A percentile compares a stretch with the other conserved stretches of the same genome.
These are phyloP conservation scores for Ctenochaetus hawaiiensis DNA, from an alignment of 2,797 vertebrate genomes.

Conservation along the genomic window DNA sequence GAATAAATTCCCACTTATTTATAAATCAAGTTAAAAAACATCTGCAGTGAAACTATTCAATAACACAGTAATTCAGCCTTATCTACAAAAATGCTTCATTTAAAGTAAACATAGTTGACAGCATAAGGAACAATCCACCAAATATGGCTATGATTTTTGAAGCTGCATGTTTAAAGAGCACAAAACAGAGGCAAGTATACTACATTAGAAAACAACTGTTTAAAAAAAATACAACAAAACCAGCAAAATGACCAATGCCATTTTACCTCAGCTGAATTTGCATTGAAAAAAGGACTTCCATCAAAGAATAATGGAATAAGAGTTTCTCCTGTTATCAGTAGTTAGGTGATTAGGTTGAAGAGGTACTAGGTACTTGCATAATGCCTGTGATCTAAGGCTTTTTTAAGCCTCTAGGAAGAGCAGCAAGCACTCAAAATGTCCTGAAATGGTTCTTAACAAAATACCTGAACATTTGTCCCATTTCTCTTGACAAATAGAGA, in stretches of 20 bases:
- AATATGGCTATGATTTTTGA: constrained; percentile 48
- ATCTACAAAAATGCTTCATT: constrained; percentile 20
- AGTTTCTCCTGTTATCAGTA: constrained; percentile 64
- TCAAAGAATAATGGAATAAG: constrained; percentile 24
- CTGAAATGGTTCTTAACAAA: constrained; percentile 53
- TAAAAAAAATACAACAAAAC: constrained; percentile 35
- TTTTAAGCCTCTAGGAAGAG: constrained; percentile 36
- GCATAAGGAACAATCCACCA: constrained; percentile 4
- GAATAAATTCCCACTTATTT: neutral
- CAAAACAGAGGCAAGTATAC: neutral
- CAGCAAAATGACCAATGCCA: neutral
- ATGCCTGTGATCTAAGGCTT: constrained; percentile 44
- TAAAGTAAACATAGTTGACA: constrained; percentile 35
- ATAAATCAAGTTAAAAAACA: neutral
- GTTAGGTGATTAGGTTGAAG: constrained; percentile 46
- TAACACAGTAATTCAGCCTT: neutral
- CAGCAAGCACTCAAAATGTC: constrained; percentile 46
- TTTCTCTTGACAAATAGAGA: constrained; percentile 33
- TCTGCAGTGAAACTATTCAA: neutral
- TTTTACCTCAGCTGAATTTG: constrained; percentile 18
- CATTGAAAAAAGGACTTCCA: constrained; percentile 25
- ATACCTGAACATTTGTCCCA: constrained; percentile 61
- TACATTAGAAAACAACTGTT: neutral
- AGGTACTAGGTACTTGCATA: constrained; percentile 43
- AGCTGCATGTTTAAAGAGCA: constrained; percentile 30